phyloP scores from a whole-genome alignment of 1,140 invertebrate genomes.

The Antheraea mylitta region DNA sequence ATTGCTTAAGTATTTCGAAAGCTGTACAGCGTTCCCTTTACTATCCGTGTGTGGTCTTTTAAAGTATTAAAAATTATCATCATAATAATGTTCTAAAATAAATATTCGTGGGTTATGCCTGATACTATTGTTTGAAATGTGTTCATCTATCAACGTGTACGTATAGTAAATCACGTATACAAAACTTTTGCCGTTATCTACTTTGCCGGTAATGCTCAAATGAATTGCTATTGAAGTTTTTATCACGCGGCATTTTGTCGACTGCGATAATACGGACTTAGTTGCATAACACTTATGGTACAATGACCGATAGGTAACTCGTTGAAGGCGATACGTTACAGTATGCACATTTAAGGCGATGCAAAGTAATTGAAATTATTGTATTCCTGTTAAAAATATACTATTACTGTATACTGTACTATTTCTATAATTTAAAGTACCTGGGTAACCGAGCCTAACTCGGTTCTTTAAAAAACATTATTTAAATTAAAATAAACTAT shows the following conservation, averaged over 20 bases:
- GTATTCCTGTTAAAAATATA: no score
- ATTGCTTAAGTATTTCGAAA: slow-evolving; percentile 3
- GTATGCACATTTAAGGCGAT: slow-evolving; percentile 6
- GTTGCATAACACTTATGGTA: slow-evolving; percentile 52
- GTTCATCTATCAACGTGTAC: slow-evolving; percentile 9
- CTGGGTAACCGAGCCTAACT: no score
- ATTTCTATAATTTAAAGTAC: no score
- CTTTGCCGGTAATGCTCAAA: slow-evolving; percentile 24
- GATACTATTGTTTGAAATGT: slow-evolving; percentile 33
- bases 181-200: slow-evolving; percentile 2
- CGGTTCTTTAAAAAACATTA: no score
- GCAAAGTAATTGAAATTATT: background rate
- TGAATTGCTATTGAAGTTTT: slow-evolving; percentile 36
- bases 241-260: slow-evolving; percentile 23
- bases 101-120: slow-evolving; percentile 17
- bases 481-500: no score
- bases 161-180: slow-evolving; percentile 3
- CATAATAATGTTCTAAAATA: background rate
- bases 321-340: slow-evolving; percentile 5
- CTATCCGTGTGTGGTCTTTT: slow-evolving; percentile 1
- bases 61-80: background rate
- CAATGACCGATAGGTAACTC: slow-evolving; percentile 56
- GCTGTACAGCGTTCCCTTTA: background rate
- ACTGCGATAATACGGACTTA: slow-evolving; percentile 15
- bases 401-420: no score